phyloP scores from a whole-genome alignment of 1,140 invertebrate species.

The Watersipora subatra region DNA sequence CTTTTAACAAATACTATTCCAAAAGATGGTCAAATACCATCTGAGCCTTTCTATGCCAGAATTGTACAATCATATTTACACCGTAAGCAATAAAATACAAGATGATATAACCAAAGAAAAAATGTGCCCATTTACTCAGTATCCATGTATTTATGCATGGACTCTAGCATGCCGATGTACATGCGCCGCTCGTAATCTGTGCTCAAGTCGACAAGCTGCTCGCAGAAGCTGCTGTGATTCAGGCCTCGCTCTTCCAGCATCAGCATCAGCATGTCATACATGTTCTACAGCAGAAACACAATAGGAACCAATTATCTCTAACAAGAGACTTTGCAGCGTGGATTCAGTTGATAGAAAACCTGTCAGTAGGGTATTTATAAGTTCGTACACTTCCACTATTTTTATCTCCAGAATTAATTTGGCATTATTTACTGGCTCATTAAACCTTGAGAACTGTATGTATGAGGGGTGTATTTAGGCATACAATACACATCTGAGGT shows the following conservation, averaged over 20 bases:
- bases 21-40: background rate
- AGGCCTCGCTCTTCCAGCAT: background rate
- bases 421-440: too few relatives aligned
- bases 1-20: background rate
- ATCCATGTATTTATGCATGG: background rate
- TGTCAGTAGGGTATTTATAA: too few relatives aligned
- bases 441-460: too few relatives aligned
- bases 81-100: background rate
- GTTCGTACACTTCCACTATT: too few relatives aligned
- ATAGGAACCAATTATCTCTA: too few relatives aligned
- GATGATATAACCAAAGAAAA: background rate
- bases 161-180: background rate
- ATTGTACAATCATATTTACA: background rate
- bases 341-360: too few relatives aligned
- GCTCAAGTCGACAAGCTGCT: background rate
- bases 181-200: background rate
- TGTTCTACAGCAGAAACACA: background rate
- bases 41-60: background rate
- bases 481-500: too few relatives aligned
- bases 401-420: too few relatives aligned
- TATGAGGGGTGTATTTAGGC: too few relatives aligned
- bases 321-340: too few relatives aligned
- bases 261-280: background rate
- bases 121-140: too few relatives aligned
- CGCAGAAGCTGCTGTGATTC: background rate